A percentile compares a stretch with the other conserved stretches of the same genome.
Evolutionary conservation across 1,140 invertebrate species (phyloP).

Genomic region (Pteromalus puparum): DNA sequence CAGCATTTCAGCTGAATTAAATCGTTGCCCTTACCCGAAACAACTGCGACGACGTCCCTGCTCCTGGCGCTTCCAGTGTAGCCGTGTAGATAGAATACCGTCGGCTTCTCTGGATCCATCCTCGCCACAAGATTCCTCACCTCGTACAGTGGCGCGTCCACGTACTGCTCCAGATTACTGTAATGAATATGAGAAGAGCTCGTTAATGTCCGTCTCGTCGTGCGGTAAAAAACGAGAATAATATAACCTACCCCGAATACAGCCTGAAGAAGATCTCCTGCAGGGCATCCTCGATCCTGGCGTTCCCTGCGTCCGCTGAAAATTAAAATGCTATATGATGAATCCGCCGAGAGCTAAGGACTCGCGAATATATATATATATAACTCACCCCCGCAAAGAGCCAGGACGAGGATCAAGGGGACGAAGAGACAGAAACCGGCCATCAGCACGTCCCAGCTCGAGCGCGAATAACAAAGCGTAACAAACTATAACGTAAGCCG

Average conservation of each 20-base stretch:
- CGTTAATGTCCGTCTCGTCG: too few species aligned
- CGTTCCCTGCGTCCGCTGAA: too few species aligned
- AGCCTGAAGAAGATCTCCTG: background rate
- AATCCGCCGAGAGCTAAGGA: too few species aligned
- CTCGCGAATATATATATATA: too few species aligned
- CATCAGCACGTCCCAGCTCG: background rate
- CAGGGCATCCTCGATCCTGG: background rate
- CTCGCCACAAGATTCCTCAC: slow-evolving; percentile 29
- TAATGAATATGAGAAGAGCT: too few species aligned
- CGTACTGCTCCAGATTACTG: slow-evolving; percentile 35
- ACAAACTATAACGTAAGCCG: too few species aligned
- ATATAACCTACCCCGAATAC: background rate
- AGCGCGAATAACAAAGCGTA: background rate
- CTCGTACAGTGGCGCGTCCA: slow-evolving; percentile 51
- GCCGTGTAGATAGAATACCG: slow-evolving; percentile 70
- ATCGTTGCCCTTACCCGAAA: slow-evolving; percentile 59
- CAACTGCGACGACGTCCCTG: slow-evolving; percentile 60
- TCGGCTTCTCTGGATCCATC: slow-evolving; percentile 57
- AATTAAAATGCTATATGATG: too few species aligned
- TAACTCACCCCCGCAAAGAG: background rate
- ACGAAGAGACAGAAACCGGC: background rate
- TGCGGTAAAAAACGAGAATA: too few species aligned
- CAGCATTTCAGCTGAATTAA: background rate
- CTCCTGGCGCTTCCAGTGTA: slow-evolving; percentile 62
- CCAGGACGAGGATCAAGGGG: background rate